Percentiles rank a stretch among this genome's conserved stretches.
phyloP scores from a whole-genome alignment of 2,113 vertebrate species.

The Cryptotis parvus region DNA sequence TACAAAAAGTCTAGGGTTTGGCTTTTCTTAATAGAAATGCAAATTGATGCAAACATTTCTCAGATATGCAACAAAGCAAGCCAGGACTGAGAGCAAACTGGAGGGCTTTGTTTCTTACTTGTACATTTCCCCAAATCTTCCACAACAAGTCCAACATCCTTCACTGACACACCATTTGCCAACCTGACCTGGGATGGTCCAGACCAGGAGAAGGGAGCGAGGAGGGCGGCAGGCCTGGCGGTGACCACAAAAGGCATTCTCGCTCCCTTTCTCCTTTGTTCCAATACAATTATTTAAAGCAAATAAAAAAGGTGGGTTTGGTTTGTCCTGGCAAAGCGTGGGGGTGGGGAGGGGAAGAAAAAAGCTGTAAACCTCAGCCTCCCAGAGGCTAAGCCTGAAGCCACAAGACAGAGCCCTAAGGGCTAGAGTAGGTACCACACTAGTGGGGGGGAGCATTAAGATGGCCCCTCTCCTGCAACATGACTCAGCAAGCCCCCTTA shows the following conservation, averaged over 20 bases:
- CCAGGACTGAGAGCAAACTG: constrained; percentile 26
- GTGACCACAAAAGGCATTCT: background rate
- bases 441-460: accelerated
- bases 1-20: background rate
- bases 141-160: background rate
- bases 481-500: background rate
- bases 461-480: background rate
- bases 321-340: background rate
- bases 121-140: constrained; percentile 22
- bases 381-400: background rate
- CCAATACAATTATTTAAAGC: background rate
- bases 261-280: background rate
- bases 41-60: constrained; percentile 57
- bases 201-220: background rate
- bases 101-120: constrained; percentile 9
- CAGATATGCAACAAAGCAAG: constrained; percentile 51
- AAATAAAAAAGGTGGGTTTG: background rate
- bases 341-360: background rate
- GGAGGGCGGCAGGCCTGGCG: background rate
- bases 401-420: background rate
- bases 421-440: background rate
- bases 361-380: background rate
- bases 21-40: constrained; percentile 51
- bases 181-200: background rate
- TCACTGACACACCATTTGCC: background rate